Base-by-base conservation (phyloP, 1,140 invertebrate genomes). In the Drosophila erecta region DNA sequence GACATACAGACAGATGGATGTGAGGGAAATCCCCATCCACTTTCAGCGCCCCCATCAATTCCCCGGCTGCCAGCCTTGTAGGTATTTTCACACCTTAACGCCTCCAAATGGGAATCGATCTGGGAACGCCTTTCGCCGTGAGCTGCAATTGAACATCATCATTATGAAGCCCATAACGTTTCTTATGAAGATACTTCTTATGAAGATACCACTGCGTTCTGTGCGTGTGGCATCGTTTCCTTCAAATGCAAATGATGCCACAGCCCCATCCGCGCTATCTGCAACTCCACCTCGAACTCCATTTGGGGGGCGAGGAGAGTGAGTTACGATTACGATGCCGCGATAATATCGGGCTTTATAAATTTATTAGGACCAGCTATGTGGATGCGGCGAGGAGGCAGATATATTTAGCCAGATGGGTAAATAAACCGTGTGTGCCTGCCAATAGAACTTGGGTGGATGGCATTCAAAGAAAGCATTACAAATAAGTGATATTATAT, bases 61-160 rank as follows among this genome's bases (percentile, higher is more conserved):
- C 62, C n/a, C 35, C 38, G 58, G 11, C 75, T 43, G 61, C 74
- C 30, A 3, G 59, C 65, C 24, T 24, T 89, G 84, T 89, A 79
- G 84, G 85, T 89, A 89, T 89, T 89, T 89, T 89, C 84, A 89
- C 84, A 89, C 84, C 84, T 89, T 65, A 71, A 62, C 64, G 60
- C 61, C 61, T 76, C 65, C 64, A 58, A 85, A 69, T 86, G 69
- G 46, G 49, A 47, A 55, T 81, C 41, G 49, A 47, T 71, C 60
- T 60, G 44, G 53, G 49, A 47, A 54, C 37, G 53, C 33, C 47
- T 56, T 70, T 30, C 35, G 17, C 17, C 12, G 33, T 44, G 33
- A 43, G 35, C 64, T 55, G 50, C 78, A 64, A 56, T 56, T 46
- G 72, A 66, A 59, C 60, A 66, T 74, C 70, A 49, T 74, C 58